phyloP scores from a whole-genome alignment of 2,113 vertebrate genomes.

The Azemiops feae region DNA sequence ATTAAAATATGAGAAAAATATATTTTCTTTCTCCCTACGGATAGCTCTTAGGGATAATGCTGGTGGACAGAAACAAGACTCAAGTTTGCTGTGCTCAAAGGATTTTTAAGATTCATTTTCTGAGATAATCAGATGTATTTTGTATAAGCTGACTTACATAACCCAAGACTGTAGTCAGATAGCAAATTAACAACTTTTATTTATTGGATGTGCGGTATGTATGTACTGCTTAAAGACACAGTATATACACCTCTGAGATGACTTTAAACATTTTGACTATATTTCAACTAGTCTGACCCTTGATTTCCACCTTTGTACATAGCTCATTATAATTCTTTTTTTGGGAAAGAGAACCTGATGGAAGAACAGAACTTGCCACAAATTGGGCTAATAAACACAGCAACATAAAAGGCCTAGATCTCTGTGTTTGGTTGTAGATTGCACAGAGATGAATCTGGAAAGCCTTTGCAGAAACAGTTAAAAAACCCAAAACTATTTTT shows the following conservation, averaged over 20 bases:
- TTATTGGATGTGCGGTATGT: background rate
- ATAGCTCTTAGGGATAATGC: background rate
- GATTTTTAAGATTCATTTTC: background rate
- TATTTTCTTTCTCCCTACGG: background rate
- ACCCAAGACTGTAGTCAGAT: background rate
- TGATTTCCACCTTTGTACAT: background rate
- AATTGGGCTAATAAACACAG: background rate
- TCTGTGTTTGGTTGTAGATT: background rate
- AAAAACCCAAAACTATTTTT: background rate
- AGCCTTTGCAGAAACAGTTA: background rate
- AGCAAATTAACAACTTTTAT: background rate
- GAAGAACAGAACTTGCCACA: background rate
- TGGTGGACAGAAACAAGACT: background rate
- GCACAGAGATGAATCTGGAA: background rate
- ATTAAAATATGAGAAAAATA: background rate
- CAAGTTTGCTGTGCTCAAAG: background rate
- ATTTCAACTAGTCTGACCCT: background rate
- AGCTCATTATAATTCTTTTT: background rate
- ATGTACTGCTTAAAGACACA: background rate
- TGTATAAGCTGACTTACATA: background rate
- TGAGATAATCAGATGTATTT: background rate
- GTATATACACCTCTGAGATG: background rate
- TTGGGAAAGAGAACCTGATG: background rate
- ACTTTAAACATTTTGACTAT: background rate
- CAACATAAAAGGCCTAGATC: background rate